Evolutionary conservation across 2,113 vertebrate genomes (phyloP), one percentile per base, ranked within the genome.

Genomic region (Corvus moneduloides): DNA sequence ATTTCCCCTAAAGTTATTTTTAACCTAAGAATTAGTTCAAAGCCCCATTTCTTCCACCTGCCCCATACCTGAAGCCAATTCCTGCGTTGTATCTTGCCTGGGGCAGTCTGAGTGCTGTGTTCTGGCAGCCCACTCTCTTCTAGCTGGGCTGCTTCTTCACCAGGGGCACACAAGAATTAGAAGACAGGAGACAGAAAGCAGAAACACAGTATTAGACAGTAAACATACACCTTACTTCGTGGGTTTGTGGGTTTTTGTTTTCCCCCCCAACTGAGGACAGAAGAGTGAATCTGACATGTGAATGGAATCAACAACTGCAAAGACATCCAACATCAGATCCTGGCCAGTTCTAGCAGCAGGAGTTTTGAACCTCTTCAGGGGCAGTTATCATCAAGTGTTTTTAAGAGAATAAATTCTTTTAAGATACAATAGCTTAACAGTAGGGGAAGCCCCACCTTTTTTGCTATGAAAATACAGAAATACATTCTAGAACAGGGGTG

Each of bases 61-160:
- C n/a, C 59, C 63, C 91, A 46, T 96, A 99, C 99, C 99, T 99
- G 98, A 68, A 98, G 97, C 99, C 99, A 99, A 96, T 97, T 98
- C 95, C 97, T 99, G 90, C 99, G 98, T 55, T 98, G 98, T 67
- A 96, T 97, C 96, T 98, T 99, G 91, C 97, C 96, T 35, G 99
- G 98, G 69, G 98, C 98, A 14, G 98, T 98, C 88, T 95, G 98
- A 22, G 98, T 97, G 96, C 97, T 97, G 79, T 82, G 78, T 46
- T 93, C 96, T 73, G 51, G 78, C 84, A 92, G 67, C 37, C 97
- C 97, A 20, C 93, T 94, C 62, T 97, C 93, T 96, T 94, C 96
- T 87, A 93, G 58, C 21, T 94, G 86, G 30, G 72, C 76, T 96
- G 89, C 96, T 80, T 69, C 88, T 87, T 81, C 90, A 39, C 61